Conservation (phyloP, 2,888 invertebrate genomes). For the Rugalucina vietnamica region DNA sequence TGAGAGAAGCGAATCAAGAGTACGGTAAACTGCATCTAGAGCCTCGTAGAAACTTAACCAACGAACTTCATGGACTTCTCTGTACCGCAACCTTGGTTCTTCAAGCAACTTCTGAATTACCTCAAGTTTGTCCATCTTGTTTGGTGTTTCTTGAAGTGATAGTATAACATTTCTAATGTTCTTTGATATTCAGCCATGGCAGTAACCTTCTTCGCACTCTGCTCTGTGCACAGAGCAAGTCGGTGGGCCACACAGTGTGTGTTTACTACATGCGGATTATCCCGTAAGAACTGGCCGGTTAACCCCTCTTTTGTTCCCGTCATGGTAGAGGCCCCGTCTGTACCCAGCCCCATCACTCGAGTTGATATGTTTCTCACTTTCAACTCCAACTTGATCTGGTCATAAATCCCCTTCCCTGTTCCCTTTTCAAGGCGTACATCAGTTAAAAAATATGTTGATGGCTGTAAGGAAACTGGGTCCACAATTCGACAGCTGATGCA, state of each 20-base stretch:
- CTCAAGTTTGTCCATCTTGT: constrained; percentile 21
- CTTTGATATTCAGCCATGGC: constrained; percentile 42
- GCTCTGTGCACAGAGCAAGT: constrained; percentile 48
- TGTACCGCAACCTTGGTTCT: constrained; percentile 40
- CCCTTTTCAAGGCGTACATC: constrained; percentile 26
- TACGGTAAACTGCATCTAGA: neutral
- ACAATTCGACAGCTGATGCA: constrained; percentile 38
- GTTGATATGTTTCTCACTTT: neutral
- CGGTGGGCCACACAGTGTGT: constrained; percentile 57
- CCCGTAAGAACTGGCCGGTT: constrained; percentile 41
- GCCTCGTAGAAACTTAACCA: constrained; percentile 13
- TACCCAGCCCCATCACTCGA: constrained; percentile 48
- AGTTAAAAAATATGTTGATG: constrained; percentile 39
- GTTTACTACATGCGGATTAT: constrained; percentile 50
- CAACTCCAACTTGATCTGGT: constrained; percentile 16
- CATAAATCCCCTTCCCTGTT: constrained; percentile 31
- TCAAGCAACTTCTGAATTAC: constrained; percentile 51
- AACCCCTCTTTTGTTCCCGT: constrained; percentile 52
- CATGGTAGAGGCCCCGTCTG: constrained; percentile 57
- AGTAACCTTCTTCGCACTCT: constrained; percentile 49
- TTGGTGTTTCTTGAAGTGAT: constrained; percentile 54
- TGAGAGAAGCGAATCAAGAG: neutral
- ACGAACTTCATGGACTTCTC: constrained; percentile 42
- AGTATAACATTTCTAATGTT: constrained; percentile 34
- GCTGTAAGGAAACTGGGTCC: constrained; percentile 33